Conservation (phyloP, 2,888 invertebrate species). For the Noctua fimbriata region DNA sequence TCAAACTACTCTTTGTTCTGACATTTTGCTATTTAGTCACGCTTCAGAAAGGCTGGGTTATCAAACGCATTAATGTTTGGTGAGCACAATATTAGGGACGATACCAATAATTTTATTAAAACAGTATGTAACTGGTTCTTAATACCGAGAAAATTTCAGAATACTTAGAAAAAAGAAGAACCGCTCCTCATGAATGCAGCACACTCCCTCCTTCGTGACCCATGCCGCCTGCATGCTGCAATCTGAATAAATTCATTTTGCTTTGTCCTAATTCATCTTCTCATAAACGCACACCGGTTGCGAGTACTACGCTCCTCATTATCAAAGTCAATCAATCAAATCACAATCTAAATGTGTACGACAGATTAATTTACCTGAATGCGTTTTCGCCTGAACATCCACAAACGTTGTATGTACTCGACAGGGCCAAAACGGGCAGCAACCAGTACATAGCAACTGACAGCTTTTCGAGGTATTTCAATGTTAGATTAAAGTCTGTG, state of each 20-base stretch:
- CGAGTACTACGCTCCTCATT: neutral
- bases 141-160: neutral
- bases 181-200: neutral
- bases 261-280: neutral
- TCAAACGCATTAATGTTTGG: slow-evolving; percentile 9
- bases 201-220: neutral
- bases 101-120: neutral
- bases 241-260: neutral
- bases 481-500: neutral
- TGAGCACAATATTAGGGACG: neutral
- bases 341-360: neutral
- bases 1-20: slow-evolving; percentile 31
- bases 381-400: neutral
- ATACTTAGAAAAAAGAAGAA: neutral
- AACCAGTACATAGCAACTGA: neutral
- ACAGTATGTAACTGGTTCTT: neutral
- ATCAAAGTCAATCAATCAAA: neutral
- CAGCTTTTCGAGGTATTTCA: neutral
- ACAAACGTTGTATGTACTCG: neutral
- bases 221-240: too few species aligned
- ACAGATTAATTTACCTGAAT: neutral
- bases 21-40: slow-evolving; percentile 11
- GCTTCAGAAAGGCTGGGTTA: neutral
- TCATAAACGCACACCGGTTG: neutral
- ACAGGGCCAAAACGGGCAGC: neutral